A percentile compares a stretch with the other conserved stretches of the same genome.
Conservation (phyloP, 1,140 invertebrate species). For the Meloidogyne floridensis region DNA sequence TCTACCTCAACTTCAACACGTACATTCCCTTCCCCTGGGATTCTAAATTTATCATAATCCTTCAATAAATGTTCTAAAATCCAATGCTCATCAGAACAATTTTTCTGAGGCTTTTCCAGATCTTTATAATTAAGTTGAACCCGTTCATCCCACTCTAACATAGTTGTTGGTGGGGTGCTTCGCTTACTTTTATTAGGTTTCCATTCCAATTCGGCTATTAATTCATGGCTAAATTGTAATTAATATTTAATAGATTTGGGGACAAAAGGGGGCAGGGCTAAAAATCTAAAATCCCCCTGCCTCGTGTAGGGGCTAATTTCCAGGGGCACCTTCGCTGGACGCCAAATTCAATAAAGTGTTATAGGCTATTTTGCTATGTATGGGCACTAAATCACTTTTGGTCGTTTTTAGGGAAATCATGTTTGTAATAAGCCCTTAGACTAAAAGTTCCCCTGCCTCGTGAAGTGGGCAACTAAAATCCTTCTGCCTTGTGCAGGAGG, state of each 20-base stretch:
- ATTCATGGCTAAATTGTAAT: conserved; percentile 1
- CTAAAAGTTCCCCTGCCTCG: too few species aligned
- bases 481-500: too few species aligned
- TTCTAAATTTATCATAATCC: conserved; percentile 58
- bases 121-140: conserved; percentile 2
- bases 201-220: conserved; percentile 11
- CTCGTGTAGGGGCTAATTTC: too few species aligned
- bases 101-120: conserved; percentile 15
- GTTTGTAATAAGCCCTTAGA: too few species aligned
- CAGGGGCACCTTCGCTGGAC: too few species aligned
- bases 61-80: conserved; percentile 46
- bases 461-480: too few species aligned
- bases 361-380: too few species aligned
- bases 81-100: conserved; percentile 50
- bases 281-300: too few species aligned
- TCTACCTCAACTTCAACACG: conserved; percentile 61
- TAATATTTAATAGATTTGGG: background rate
- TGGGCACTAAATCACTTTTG: too few species aligned
- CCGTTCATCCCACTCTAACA: background rate
- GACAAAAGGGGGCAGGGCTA: too few species aligned
- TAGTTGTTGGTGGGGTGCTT: background rate
- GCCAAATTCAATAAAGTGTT: too few species aligned
- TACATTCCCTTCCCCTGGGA: conserved; percentile 61
- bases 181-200: conserved; percentile 8
- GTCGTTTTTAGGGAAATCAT: too few species aligned